Base-by-base conservation (phyloP, 2,797 vertebrate species). In the Apogon hyalosoma region DNA sequence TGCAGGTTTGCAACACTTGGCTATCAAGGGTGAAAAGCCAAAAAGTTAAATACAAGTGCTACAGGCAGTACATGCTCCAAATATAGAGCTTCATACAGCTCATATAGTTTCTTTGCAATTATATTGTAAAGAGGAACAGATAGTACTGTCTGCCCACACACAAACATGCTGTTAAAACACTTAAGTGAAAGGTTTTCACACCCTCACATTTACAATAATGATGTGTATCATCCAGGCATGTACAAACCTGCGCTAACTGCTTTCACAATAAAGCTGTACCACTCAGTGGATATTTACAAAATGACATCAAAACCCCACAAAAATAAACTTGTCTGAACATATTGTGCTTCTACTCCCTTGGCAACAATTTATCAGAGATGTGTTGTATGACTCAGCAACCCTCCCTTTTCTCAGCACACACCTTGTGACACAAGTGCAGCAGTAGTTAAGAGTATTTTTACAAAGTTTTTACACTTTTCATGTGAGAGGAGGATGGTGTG, bases 251-350 rank as follows among this genome's bases (percentile, higher is more conserved):
- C 61, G 2, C 54, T 21, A 16, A 40, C 55, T 28, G 55, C 65
- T 70, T 83, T 46, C 79, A 66, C 73, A 72, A 70, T 81, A 71
- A 72, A 80, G 70, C 67, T 28, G 7, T 42, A 50, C 53, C 59
- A 42, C 55, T 62, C 47, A 0, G 24, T 73, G 56, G 72, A 79
- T 84, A 83, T 83, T 87, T 88, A 88, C 66, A 85, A 77, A 85
- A 59, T 70, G 79, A 81, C 75, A 79, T 72, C 70, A 70, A 70
- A 75, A n/a, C 69, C 51, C 69, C 64, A 69, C 53, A 57, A 70
- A 83, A 73, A 77, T 74, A 71, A 86, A 88, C 89, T 74, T 87
- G 87, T 70, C 84, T 82, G 77, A 86, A 88, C 87, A 84, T 73
- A 90, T 87, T 86, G 73, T 51, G 56, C 77, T 80, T 28, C 31